Evolutionary conservation across 2,888 invertebrate genomes (phyloP).

Genomic region (Limnephilus lunatus): DNA sequence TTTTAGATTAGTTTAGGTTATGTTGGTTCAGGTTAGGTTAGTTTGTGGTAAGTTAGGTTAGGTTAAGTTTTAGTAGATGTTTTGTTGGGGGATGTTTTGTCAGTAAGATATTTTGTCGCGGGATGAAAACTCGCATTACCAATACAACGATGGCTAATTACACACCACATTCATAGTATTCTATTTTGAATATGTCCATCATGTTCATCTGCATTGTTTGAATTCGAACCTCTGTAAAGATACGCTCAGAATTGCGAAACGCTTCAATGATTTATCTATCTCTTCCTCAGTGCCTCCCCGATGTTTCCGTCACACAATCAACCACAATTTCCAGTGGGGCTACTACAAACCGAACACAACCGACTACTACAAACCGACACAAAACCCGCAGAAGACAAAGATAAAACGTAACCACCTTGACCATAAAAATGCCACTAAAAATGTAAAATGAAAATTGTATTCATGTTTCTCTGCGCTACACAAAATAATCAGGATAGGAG

Average conservation of each 20-base stretch:
- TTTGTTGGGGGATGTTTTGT: too few species aligned
- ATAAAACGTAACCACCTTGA: neutral
- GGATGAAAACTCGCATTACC: too few species aligned
- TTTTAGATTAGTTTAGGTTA: too few species aligned
- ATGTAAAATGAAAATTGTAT: neutral
- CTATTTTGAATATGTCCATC: neutral
- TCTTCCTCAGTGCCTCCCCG: neutral
- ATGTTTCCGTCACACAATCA: neutral
- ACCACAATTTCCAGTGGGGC: neutral
- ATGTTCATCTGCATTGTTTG: neutral
- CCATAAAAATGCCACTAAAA: neutral
- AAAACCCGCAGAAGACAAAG: neutral
- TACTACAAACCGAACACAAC: neutral
- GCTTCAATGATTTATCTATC: neutral
- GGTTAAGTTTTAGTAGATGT: too few species aligned
- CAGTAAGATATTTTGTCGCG: too few species aligned
- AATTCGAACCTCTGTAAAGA: neutral
- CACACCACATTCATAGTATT: neutral
- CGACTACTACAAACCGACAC: too few species aligned
- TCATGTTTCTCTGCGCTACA: neutral
- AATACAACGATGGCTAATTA: neutral
- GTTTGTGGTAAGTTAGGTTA: too few species aligned
- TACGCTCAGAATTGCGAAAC: neutral
- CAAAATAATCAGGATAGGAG: neutral
- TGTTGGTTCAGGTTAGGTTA: too few species aligned